Conservation (phyloP, 37 sponge, comb jelly and placozoan species). For the Halisarca cf. caerulea region DNA sequence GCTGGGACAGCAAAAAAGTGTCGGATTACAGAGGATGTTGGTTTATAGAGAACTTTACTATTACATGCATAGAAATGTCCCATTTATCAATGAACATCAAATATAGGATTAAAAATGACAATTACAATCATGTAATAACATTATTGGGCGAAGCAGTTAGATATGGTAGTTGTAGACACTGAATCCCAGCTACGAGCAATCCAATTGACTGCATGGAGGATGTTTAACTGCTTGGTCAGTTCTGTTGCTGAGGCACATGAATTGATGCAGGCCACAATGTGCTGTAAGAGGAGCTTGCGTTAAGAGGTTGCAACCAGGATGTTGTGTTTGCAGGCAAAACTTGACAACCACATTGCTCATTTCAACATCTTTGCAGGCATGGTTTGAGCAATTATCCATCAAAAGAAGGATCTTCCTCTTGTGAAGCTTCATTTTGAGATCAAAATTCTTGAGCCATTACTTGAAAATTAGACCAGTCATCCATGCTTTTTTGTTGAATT, state of each 20-base stretch:
- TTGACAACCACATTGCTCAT: not conserved
- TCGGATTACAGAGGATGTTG: too few species aligned
- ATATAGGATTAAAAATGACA: too few species aligned
- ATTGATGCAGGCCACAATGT: not conserved
- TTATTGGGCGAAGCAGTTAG: not conserved
- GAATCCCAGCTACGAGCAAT: not conserved
- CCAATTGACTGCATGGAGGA: constrained; percentile 1
- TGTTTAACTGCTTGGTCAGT: not conserved
- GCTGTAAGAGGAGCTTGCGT: not conserved
- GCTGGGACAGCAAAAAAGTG: too few species aligned
- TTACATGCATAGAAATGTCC: too few species aligned
- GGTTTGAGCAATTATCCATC: not conserved
- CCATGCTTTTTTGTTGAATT: constrained; percentile 21
- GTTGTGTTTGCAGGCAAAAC: constrained; percentile 24
- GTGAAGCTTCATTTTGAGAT: not conserved
- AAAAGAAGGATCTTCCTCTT: constrained; percentile 13
- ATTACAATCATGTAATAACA: too few species aligned
- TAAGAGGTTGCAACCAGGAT: not conserved
- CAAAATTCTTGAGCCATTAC: constrained; percentile 4
- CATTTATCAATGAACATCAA: too few species aligned
- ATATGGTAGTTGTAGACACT: not conserved
- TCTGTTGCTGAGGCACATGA: not conserved
- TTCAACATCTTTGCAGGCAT: not conserved
- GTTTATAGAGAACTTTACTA: too few species aligned
- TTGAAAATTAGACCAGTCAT: not conserved